These are phyloP conservation scores for Caenorhabditis sp. DNA, from an alignment of 2,888 invertebrate species.

Conservation along the genomic window DNA sequence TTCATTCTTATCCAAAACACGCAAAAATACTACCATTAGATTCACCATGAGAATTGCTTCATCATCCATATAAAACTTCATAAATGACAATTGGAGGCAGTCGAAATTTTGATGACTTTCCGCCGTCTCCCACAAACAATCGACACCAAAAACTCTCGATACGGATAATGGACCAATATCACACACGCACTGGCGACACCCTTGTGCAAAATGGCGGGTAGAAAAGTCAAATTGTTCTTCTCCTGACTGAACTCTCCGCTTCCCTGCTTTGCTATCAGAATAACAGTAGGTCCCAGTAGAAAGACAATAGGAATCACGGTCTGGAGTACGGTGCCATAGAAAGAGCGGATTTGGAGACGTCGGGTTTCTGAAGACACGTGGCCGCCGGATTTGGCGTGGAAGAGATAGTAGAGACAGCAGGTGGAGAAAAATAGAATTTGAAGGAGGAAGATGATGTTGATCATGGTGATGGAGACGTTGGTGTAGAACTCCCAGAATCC, in stretches of 20 bases:
- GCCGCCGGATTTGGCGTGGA: neutral
- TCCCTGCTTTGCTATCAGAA: neutral
- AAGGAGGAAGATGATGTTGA: neutral
- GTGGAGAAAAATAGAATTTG: slow-evolving; percentile 18
- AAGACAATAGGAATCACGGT: neutral
- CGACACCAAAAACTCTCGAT: slow-evolving; percentile 5
- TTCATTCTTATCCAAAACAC: too few relatives aligned
- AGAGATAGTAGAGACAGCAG: slow-evolving; percentile 26
- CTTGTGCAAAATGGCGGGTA: neutral
- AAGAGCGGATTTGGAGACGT: slow-evolving; percentile 7
- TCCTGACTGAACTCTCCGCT: neutral
- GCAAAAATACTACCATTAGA: too few relatives aligned
- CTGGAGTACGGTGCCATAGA: neutral
- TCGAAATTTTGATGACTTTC: neutral
- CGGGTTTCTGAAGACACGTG: slow-evolving; percentile 1
- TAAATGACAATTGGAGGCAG: neutral
- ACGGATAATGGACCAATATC: slow-evolving; percentile 16
- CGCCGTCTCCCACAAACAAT: neutral
- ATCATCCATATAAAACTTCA: neutral
- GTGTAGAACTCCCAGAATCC: slow-evolving; percentile 2
- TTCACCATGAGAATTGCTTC: too few relatives aligned
- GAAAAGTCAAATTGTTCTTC: neutral
- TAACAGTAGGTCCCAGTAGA: neutral
- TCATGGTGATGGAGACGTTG: neutral
- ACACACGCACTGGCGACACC: neutral